Evolutionary conservation across 2,113 vertebrate species (phyloP).

Genomic region (Sebastes fasciatus): DNA sequence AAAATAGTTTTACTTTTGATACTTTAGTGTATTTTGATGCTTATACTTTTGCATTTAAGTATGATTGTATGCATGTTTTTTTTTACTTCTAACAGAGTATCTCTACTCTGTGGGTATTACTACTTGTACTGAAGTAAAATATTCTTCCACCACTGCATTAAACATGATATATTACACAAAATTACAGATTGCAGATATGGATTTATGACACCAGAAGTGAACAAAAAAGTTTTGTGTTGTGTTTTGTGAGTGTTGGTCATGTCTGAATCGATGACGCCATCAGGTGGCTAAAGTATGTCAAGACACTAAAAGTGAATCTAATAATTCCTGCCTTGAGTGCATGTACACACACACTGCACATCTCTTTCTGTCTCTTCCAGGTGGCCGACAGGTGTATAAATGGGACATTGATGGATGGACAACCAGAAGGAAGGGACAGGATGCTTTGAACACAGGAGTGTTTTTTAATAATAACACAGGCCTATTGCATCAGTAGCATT

Average conservation of each 20-base stretch:
- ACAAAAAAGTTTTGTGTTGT: background rate
- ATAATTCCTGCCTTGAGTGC: background rate
- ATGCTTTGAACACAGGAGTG: background rate
- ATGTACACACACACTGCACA: background rate
- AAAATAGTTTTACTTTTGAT: background rate
- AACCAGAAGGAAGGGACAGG: background rate
- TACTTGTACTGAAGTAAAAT: background rate
- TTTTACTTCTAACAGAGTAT: background rate
- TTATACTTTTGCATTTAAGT: background rate
- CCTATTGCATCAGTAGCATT: background rate
- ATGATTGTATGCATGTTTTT: background rate
- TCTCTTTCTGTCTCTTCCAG: constrained; percentile 36
- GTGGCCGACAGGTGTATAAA: no score
- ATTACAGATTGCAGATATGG: background rate
- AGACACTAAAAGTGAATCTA: background rate
- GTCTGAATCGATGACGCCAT: constrained; percentile 28
- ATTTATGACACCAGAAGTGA: background rate
- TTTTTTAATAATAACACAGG: background rate
- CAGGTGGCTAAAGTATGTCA: constrained; percentile 41
- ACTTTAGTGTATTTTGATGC: background rate
- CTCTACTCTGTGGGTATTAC: background rate
- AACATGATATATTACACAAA: background rate
- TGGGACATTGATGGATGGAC: no score
- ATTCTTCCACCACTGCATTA: background rate
- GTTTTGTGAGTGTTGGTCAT: background rate